These are phyloP conservation scores for Epicampocera succincta DNA, from an alignment of 2,888 invertebrate species.

Conservation along the genomic window DNA sequence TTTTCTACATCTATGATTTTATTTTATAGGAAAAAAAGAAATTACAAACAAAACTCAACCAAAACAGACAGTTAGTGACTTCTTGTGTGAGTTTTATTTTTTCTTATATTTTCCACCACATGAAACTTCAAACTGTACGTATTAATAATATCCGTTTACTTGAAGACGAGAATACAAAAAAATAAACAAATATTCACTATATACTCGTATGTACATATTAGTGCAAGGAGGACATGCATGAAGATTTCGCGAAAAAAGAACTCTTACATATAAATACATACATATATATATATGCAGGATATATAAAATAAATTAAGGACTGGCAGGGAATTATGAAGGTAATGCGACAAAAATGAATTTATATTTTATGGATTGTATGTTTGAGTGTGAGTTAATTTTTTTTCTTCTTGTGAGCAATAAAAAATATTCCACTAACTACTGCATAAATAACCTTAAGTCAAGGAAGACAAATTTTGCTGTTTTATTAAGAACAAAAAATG, in stretches of 20 bases:
- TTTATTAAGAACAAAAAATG: slow-evolving; percentile 7
- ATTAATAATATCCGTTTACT: slow-evolving; percentile 79
- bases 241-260: slow-evolving; percentile 30
- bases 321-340: slow-evolving; percentile 75
- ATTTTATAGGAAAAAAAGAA: background rate
- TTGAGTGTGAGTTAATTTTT: slow-evolving; percentile 7
- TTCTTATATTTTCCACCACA: slow-evolving; percentile 29
- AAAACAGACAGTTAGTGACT: slow-evolving; percentile 59
- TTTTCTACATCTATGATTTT: slow-evolving; percentile 44
- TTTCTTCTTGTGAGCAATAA: slow-evolving; percentile 37
- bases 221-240: slow-evolving; percentile 65
- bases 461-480: slow-evolving; percentile 45
- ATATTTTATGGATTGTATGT: slow-evolving; percentile 69
- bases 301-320: slow-evolving; percentile 79
- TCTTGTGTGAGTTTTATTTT: slow-evolving; percentile 12
- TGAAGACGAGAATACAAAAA: slow-evolving; percentile 16
- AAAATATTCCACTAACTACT: slow-evolving; percentile 76
- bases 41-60: slow-evolving; percentile 31
- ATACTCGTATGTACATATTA: slow-evolving; percentile 19
- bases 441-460: slow-evolving; percentile 77
- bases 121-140: slow-evolving; percentile 75
- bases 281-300: slow-evolving; percentile 55
- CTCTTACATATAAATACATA: no score
- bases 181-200: slow-evolving; percentile 22
- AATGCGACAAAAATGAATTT: slow-evolving; percentile 78